phyloP scores from a whole-genome alignment of 2,888 invertebrate species.

The Drosophila prostipennis region DNA sequence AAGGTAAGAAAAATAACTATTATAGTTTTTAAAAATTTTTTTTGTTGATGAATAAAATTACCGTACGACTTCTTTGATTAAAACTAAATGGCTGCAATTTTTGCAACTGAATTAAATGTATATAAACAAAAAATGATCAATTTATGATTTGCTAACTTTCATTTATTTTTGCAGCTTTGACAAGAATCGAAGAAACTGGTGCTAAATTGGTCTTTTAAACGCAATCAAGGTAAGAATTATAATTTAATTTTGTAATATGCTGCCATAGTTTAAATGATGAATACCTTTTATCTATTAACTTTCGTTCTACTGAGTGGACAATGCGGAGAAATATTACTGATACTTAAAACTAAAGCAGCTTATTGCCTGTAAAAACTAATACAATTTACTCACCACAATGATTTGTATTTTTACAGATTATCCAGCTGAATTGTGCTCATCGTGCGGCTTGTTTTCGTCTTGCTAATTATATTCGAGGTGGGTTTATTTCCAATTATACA shows the following conservation, averaged over 20 bases:
- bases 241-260: not conserved
- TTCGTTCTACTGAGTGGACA: slow-evolving; percentile 74
- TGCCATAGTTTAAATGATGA: slow-evolving; percentile 54
- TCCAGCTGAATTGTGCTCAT: no score
- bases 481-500: not conserved
- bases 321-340: slow-evolving; percentile 68
- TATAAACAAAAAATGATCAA: not conserved
- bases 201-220: not conserved
- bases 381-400: not conserved
- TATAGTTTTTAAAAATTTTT: not conserved
- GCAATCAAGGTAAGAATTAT: slow-evolving; percentile 7
- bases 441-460: not conserved
- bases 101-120: slow-evolving; percentile 59
- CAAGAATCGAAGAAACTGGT: fast-evolving
- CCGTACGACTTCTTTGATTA: slow-evolving; percentile 67
- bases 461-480: slow-evolving; percentile 16
- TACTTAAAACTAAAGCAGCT: not conserved
- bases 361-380: not conserved
- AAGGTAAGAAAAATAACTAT: slow-evolving; percentile 19
- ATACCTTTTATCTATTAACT: slow-evolving; percentile 65
- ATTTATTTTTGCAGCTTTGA: slow-evolving; percentile 28
- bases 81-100: slow-evolving; percentile 66
- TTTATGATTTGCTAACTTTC: slow-evolving; percentile 10
- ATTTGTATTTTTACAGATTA: slow-evolving; percentile 20
- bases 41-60: slow-evolving; percentile 65